phyloP scores from a whole-genome alignment of 2,113 vertebrate genomes.

The Geococcyx californianus region DNA sequence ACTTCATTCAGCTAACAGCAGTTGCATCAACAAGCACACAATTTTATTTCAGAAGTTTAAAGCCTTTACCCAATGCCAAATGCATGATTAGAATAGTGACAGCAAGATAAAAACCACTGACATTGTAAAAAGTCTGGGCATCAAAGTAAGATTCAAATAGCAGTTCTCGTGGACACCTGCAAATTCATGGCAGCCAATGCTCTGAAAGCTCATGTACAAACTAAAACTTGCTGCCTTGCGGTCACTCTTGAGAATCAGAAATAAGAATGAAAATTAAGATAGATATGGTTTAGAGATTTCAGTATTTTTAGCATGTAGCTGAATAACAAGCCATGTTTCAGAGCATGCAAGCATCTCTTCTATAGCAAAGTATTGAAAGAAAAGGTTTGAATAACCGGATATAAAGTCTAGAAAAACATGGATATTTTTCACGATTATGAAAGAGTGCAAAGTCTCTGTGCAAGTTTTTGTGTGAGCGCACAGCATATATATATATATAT shows the following conservation, averaged over 20 bases:
- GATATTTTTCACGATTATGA: neutral
- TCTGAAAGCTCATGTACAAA: neutral
- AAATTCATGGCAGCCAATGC: neutral
- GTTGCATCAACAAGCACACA: fast-evolving
- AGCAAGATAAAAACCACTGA: neutral
- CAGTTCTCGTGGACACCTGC: neutral
- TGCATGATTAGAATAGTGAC: neutral
- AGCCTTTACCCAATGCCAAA: neutral
- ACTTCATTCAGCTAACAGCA: neutral
- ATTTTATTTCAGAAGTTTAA: neutral
- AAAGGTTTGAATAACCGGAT: neutral
- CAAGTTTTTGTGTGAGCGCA: too few species aligned
- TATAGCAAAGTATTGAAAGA: neutral
- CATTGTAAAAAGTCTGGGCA: neutral
- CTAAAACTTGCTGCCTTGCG: neutral
- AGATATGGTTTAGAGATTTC: neutral
- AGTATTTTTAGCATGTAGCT: neutral
- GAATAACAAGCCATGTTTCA: neutral
- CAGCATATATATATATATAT: too few species aligned
- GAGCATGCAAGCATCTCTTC: neutral
- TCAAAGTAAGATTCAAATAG: neutral
- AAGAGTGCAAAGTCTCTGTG: neutral
- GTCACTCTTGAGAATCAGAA: neutral
- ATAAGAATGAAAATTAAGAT: neutral
- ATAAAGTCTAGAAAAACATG: fast-evolving